These are phyloP conservation scores for Psittacara wagleri DNA, from an alignment of 2,113 vertebrate genomes.

Conservation along the genomic window DNA sequence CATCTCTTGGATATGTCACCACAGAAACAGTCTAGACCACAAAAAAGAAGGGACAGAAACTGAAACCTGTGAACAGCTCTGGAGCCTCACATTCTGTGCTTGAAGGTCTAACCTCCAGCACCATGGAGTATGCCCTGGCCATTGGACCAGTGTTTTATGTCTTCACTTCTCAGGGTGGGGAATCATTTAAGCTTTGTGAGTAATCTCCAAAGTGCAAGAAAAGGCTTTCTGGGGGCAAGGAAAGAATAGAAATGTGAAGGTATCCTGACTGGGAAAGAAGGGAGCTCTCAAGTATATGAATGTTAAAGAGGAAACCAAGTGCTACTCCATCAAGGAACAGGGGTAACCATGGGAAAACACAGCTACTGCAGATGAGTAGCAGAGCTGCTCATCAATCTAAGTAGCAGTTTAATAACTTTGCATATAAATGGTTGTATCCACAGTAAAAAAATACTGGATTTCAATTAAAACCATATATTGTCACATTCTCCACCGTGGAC, in stretches of 20 bases:
- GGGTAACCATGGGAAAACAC: neutral
- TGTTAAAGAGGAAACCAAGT: neutral
- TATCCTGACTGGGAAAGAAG: neutral
- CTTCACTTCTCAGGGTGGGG: neutral
- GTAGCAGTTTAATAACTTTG: conserved; percentile 3
- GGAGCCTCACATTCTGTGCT: neutral
- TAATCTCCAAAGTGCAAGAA: neutral
- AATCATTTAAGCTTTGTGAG: neutral
- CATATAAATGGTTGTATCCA: neutral
- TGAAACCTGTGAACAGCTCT: neutral
- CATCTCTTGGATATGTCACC: neutral
- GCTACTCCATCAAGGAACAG: neutral
- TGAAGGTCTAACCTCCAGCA: neutral
- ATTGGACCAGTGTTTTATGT: neutral
- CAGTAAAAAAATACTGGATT: neutral
- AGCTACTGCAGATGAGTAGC: neutral
- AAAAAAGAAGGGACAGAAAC: neutral
- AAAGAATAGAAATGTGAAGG: neutral
- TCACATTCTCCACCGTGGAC: neutral
- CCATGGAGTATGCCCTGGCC: neutral
- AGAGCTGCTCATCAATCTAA: neutral
- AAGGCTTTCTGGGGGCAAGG: neutral
- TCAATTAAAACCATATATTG: neutral
- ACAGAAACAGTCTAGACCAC: neutral
- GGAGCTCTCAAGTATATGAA: neutral